phyloP scores from a whole-genome alignment of 2,113 vertebrate genomes.

The Mugil cephalus region DNA sequence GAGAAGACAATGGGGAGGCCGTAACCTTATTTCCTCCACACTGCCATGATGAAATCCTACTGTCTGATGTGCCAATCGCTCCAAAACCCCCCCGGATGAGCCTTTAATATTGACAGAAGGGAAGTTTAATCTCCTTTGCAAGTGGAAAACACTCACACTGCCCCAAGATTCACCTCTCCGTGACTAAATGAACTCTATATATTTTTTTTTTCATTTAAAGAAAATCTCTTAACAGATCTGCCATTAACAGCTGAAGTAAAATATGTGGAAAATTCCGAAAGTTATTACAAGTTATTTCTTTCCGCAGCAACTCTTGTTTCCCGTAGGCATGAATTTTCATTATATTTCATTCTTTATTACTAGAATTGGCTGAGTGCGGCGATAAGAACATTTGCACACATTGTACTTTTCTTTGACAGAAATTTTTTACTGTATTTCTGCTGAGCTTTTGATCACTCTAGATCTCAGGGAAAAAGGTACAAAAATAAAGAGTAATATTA shows the following conservation, averaged over 20 bases:
- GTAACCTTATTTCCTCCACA: constrained; percentile 63
- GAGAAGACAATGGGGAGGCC: constrained; percentile 49
- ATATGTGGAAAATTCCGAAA: constrained; percentile 34
- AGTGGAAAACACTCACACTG: constrained; percentile 44
- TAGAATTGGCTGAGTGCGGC: constrained; percentile 12
- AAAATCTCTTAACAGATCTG: constrained; percentile 53
- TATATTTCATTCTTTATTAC: constrained; percentile 34
- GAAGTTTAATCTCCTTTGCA: constrained; percentile 50
- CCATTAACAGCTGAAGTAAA: constrained; percentile 34
- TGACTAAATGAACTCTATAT: constrained; percentile 54
- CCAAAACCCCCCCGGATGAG: constrained; percentile 49
- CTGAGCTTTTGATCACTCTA: neutral
- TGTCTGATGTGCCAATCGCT: constrained; percentile 48
- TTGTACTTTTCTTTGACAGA: constrained; percentile 23
- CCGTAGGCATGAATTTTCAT: constrained; percentile 58
- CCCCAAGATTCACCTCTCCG: constrained; percentile 53
- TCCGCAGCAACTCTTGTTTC: constrained; percentile 33
- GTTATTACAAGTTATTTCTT: constrained; percentile 40
- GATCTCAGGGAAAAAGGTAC: neutral
- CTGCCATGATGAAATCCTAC: constrained; percentile 66
- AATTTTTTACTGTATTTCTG: neutral
- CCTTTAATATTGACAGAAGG: constrained; percentile 58
- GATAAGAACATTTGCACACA: constrained; percentile 38
- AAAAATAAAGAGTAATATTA: neutral
- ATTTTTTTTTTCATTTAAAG: constrained; percentile 49